Evolutionary conservation across 2,797 vertebrate species (phyloP).

Genomic region (Pipistrellus nathusii): DNA sequence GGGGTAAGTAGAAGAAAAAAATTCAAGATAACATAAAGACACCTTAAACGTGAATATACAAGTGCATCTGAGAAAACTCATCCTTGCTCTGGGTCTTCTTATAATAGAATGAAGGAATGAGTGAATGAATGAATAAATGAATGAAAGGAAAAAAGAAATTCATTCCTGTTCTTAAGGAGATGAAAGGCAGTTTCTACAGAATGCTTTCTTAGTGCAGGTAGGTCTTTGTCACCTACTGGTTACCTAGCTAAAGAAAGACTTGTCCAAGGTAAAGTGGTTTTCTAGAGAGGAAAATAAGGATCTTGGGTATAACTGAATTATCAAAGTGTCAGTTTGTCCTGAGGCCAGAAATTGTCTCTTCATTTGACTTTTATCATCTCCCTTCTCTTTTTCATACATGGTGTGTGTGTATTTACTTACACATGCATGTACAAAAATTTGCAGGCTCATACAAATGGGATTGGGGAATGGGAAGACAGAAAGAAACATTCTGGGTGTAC

Average conservation of each 20-base stretch:
- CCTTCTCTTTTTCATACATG: not conserved
- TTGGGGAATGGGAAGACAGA: not conserved
- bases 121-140: not conserved
- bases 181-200: not conserved
- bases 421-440: not conserved
- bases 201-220: not conserved
- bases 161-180: not conserved
- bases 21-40: not conserved
- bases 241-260: not conserved
- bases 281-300: not conserved
- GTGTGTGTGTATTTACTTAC: not conserved
- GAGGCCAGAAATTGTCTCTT: not conserved
- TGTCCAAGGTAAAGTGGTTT: conserved; percentile 1
- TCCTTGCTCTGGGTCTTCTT: not conserved
- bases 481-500: not conserved
- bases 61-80: not conserved
- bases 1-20: not conserved
- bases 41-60: not conserved
- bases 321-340: not conserved
- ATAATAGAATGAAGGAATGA: not conserved
- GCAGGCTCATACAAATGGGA: not conserved
- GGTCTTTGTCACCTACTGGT: not conserved
- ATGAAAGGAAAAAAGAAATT: not conserved
- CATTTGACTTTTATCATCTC: not conserved
- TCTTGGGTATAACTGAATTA: not conserved